Percentiles rank a stretch among this genome's conserved stretches.
Conservation (phyloP, 2,888 invertebrate species). For the Acanthoscelides obtectus region DNA sequence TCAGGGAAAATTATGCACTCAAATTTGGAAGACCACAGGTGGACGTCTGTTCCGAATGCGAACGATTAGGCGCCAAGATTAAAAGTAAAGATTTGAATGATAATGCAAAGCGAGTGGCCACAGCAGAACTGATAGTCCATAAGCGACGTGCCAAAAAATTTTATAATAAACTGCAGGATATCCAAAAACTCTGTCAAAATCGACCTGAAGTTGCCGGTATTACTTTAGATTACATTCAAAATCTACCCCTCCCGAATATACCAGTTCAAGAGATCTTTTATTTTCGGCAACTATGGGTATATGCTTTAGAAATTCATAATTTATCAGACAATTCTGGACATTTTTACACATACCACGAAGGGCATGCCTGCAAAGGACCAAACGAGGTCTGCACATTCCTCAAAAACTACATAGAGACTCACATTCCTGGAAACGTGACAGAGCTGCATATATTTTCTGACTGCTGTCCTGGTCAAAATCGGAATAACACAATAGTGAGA, state of each 20-base stretch:
- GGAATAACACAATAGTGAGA: conserved; percentile 7
- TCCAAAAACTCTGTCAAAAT: conserved; percentile 10
- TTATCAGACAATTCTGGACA: conserved; percentile 12
- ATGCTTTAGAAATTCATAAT: conserved; percentile 10
- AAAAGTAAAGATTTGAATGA: conserved; percentile 7
- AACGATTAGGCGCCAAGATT: conserved; percentile 9
- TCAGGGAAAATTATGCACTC: no score
- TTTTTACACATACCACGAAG: conserved; percentile 22
- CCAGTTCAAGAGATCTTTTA: no score
- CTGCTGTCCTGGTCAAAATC: background rate
- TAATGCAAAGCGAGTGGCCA: conserved; percentile 15
- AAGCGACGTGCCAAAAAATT: conserved; percentile 15
- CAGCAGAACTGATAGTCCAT: conserved; percentile 13
- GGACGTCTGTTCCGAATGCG: no score
- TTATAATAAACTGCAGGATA: conserved; percentile 16
- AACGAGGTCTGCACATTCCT: conserved; percentile 17
- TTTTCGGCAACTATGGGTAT: conserved; percentile 15
- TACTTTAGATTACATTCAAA: conserved; percentile 28
- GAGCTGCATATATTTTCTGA: conserved; percentile 22
- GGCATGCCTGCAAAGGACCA: conserved; percentile 13
- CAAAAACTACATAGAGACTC: conserved; percentile 16
- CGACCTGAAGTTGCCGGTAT: background rate
- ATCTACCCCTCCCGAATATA: no score
- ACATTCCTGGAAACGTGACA: conserved; percentile 9
- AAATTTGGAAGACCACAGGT: no score